Percentiles rank a stretch among this genome's conserved stretches.
These are phyloP conservation scores for Saguinus oedipus DNA, from an alignment of 2,797 vertebrate species.

Conservation along the genomic window DNA sequence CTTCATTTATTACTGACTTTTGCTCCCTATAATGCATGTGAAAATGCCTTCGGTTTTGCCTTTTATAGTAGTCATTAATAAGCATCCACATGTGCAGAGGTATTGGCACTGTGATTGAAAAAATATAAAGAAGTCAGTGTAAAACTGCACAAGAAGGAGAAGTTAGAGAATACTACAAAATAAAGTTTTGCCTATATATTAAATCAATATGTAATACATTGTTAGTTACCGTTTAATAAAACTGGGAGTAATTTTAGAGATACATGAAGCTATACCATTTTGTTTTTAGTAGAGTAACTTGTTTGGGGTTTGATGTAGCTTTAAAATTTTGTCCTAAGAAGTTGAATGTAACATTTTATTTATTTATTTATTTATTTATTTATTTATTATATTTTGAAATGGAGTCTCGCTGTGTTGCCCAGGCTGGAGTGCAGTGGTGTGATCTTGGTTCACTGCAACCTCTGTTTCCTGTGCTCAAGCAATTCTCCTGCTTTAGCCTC, in stretches of 20 bases:
- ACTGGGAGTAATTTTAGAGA: neutral
- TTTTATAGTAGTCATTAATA: neutral
- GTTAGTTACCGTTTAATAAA: neutral
- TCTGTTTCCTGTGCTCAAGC: neutral
- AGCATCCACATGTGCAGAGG: neutral
- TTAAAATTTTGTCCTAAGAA: constrained; percentile 42
- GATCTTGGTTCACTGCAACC: neutral
- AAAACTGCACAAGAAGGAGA: neutral
- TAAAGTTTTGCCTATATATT: neutral
- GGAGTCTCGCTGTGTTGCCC: neutral
- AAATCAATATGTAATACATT: neutral
- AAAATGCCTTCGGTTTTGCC: constrained; percentile 33
- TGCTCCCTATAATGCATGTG: neutral
- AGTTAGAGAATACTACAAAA: neutral
- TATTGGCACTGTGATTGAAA: neutral
- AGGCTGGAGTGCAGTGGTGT: neutral
- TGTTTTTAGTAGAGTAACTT: neutral
- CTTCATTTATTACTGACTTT: neutral
- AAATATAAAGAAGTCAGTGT: neutral
- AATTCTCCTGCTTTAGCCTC: neutral
- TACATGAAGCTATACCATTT: neutral
- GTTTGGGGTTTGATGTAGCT: neutral
- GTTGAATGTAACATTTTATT: neutral
- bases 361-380: too few relatives aligned
- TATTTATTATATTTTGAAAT: neutral